These are phyloP conservation scores for Rhea pennata DNA, from an alignment of 2,113 vertebrate genomes.

Conservation along the genomic window DNA sequence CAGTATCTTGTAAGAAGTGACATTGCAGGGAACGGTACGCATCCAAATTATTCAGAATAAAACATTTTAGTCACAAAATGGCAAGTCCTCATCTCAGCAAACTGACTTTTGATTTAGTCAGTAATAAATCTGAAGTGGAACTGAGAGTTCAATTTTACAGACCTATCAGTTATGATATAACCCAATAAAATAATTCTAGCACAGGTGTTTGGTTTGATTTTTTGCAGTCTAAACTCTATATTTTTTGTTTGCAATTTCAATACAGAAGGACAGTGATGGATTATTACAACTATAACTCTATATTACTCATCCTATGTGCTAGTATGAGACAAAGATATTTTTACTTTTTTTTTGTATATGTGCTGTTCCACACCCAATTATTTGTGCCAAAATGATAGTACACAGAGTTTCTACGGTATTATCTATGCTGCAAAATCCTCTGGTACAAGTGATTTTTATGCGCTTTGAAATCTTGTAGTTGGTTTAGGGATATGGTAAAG, in stretches of 20 bases:
- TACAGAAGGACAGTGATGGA: constrained; percentile 31
- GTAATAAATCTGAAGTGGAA: background rate
- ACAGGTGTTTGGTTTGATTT: background rate
- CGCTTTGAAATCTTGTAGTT: constrained; percentile 33
- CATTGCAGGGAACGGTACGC: background rate
- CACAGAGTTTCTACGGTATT: constrained; percentile 2
- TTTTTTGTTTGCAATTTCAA: constrained; percentile 21
- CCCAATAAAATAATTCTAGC: background rate
- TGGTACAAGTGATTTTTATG: constrained; percentile 48
- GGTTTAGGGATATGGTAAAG: constrained; percentile 30
- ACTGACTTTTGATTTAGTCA: constrained; percentile 23
- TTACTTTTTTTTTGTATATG: background rate
- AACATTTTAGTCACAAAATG: background rate
- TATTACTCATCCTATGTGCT: background rate
- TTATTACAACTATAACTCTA: constrained; percentile 28
- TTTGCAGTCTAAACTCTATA: background rate
- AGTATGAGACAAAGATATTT: background rate
- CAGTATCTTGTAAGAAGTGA: background rate
- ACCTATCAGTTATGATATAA: background rate
- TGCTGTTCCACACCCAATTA: background rate
- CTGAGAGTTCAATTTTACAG: background rate
- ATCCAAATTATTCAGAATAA: background rate
- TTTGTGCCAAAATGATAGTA: constrained; percentile 26
- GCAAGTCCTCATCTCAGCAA: background rate
- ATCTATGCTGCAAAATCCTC: constrained; percentile 29